Base-by-base conservation (phyloP, 2,113 vertebrate species). In the Picathartes gymnocephalus region DNA sequence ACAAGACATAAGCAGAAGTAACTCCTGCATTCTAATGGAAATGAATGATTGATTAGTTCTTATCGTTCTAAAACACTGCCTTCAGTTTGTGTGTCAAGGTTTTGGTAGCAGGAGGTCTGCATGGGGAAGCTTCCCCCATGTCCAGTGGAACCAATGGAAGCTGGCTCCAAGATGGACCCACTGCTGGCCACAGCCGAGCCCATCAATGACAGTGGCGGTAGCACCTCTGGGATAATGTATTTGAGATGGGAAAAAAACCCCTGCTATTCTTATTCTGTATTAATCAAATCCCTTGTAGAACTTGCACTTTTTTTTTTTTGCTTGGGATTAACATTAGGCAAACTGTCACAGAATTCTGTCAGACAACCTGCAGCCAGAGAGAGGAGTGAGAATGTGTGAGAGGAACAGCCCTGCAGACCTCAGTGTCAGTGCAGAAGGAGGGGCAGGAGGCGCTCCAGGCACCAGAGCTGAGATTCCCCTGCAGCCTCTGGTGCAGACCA, bases 401-500 rank as follows among this genome's bases (percentile, higher is more conserved):
- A 54, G 10, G 3, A 47, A 1, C 6, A 4, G 14, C 47, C 14
- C 61, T 61, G 53, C 47, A 53, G 24, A 68, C 21, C 2, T 11
- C n/a, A 13, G 3, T 11, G 14, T 13, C 40, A 25, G 47, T 19
- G 30, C 30, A 69, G 53, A 74, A 61, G 25, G 47, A 54, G 30
- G 9, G 24, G 11, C 6, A 9, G 78, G n/a, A 69, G 14, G 17
- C 13, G 11, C 30, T 68, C 5, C 54, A 54, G 61, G 11, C 5
- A 4, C 28, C 6, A 6, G 39, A 45, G 19, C 33, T 2, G 27
- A 45, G 53, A n/a, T 68, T 53, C 30, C 13, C n/a, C 10, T 13
- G 39, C 20, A 76, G 23, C 21, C 5, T 2, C 0, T 68, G 54
- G 21, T 53, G 53, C 45, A 53, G 13, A 0, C 24, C 6, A 1